Evolutionary conservation across 1,140 invertebrate species (phyloP), one percentile per base, ranked within the genome.

Genomic region (Temnothorax curvispinosus): DNA sequence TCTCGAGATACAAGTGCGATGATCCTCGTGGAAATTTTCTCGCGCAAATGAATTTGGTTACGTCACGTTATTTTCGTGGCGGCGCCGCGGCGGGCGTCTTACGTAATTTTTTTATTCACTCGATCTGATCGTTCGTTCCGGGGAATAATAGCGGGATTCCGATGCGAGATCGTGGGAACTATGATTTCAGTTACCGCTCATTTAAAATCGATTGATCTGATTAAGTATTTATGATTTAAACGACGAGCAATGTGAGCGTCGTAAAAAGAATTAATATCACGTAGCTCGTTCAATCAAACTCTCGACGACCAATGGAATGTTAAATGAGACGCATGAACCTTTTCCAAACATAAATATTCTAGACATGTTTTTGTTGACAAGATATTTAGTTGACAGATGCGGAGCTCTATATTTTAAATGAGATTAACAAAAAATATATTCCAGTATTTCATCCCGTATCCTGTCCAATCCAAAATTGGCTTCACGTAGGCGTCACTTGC

Each of bases 11-110:
- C 44, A 52, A 81, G 80, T 74, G 47, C 78, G 65, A 81, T 71
- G 78, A 81, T 81, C 78, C 78, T 71, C 18, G 78, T 50, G 62
- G 21, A 60, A 62, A 50, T 50, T 84, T 84, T 74, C 13, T 41
- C 41, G 41, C 54, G 54, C 7, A 35, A 32, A 58, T 44, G 0
- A 32, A 35, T 44, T 38, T 74, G 2, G 13, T 60, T 60, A n/a
- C 52, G 27, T 81, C 78, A 58, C 27, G 3, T n/a, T 35, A 56
- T 82, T 81, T 81, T 9, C 35, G 15, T 18, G 41, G 21, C 21
- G 21, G 21, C 21, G 21, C 21, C 21, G 18, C 15, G 9, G 13
- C 75, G 21, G 6, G 1, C 52, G n/a, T 0, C 21, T 81, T 81
- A 81, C 9, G 35, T 71, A 81, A 69, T 32, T 41, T 0, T 81